Evolutionary conservation across 2,888 invertebrate genomes (phyloP).

Genomic region (Lepidocyrtinus sp.): DNA sequence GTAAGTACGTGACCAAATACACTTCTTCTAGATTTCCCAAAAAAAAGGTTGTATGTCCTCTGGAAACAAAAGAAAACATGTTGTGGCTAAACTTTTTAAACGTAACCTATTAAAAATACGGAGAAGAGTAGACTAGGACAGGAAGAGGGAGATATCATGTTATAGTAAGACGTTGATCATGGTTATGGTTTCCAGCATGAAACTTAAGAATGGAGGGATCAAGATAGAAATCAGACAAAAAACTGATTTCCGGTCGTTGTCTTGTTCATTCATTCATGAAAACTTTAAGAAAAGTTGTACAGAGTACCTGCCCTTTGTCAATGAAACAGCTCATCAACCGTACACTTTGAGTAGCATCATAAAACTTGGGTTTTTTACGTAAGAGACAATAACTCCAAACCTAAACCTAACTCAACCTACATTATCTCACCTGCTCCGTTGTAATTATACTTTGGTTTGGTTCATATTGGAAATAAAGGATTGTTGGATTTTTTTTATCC

Average conservation of each 20-base stretch:
- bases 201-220: conserved; percentile 38
- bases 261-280: conserved; percentile 13
- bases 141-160: conserved; percentile 35
- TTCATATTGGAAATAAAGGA: no score
- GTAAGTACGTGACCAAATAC: conserved; percentile 14
- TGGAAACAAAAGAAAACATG: neutral
- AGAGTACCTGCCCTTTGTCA: neutral
- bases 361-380: no score
- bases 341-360: no score
- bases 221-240: neutral
- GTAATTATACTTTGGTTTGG: no score
- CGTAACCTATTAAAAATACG: no score
- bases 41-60: neutral
- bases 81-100: neutral
- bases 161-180: neutral
- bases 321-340: neutral
- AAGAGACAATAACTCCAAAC: no score
- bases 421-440: no score
- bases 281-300: neutral
- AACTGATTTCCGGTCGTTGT: conserved; percentile 15
- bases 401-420: no score
- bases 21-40: neutral
- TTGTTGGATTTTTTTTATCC: no score
- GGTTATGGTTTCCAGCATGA: conserved; percentile 10
- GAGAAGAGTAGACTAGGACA: conserved; percentile 32